Evolutionary conservation across 2,888 invertebrate species (phyloP), one percentile per base, ranked within the genome.

Genomic region (Melipona beecheii): DNA sequence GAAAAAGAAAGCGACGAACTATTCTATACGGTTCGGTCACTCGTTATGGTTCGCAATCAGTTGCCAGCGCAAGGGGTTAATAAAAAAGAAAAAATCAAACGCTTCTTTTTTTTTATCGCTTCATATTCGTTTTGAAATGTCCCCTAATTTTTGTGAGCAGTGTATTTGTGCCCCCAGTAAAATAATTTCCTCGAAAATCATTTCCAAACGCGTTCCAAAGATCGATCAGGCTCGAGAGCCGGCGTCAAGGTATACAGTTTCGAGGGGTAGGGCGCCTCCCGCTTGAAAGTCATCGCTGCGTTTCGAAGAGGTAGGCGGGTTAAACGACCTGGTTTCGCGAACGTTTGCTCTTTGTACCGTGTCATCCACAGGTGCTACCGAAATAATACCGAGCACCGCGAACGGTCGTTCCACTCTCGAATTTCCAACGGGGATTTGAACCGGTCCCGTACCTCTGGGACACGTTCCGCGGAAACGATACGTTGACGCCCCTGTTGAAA

Each of bases 281-380:
- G 9, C 27, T 64, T 31, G 19, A 64, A 64, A 64, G 62, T 64
- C 11, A 54, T 43, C 78, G 50, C 64, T 52, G 66, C 58, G 70
- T 72, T 83, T 62, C 19, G 24, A 50, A 69, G 74, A 54, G 31
- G 19, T 27, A 54, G 31, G 19, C 31, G 69, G 66, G 43, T 81
- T 75, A 83, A 86, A 80, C 78, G 72, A 76, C 70, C 77, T 58
- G 36, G 27, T 60, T 43, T 76, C 24, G 24, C 54, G 75, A 65
- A 81, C 68, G 73, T 76, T 82, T 85, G 82, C 65, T 66, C 78
- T 86, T 86, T 86, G 77, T 77, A 73, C 60, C 75, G 72, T 69
- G 75, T 75, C 83, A 86, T 86, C 77, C 66, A 86, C 83, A 75
- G 86, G 81, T 79, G 76, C 60, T 69, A 69, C 69, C 31, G 54